These are phyloP conservation scores for Ametastegia equiseti DNA, from an alignment of 2,888 invertebrate species.

Conservation along the genomic window DNA sequence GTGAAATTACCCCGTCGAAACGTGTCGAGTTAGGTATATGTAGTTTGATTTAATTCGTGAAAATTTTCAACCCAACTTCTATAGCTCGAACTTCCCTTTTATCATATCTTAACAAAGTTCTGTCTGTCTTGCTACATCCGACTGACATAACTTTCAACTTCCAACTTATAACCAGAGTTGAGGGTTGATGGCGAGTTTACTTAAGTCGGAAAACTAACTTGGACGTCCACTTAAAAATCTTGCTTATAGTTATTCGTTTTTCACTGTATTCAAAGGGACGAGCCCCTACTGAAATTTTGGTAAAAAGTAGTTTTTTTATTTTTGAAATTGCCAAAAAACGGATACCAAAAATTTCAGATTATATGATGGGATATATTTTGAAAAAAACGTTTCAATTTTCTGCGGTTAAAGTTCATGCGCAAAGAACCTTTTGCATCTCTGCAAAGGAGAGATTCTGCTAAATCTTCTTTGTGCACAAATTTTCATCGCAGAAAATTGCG, in stretches of 20 bases:
- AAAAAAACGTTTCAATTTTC: no score
- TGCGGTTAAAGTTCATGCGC: no score
- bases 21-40: not conserved
- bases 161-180: not conserved
- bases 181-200: not conserved
- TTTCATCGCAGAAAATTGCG: no score
- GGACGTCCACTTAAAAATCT: not conserved
- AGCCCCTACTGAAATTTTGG: not conserved
- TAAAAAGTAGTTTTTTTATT: no score
- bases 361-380: no score
- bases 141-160: not conserved
- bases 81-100: conserved; percentile 16
- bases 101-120: conserved; percentile 30
- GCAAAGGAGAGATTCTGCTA: no score
- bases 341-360: no score
- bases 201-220: not conserved
- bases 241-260: not conserved
- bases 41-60: conserved; percentile 29
- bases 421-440: no score
- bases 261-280: not conserved
- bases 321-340: no score
- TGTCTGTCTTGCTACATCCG: conserved; percentile 2
- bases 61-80: not conserved
- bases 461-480: no score
- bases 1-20: not conserved